These are phyloP conservation scores for Microcebus murinus DNA, from an alignment of 2,113 vertebrate genomes.

Conservation along the genomic window DNA sequence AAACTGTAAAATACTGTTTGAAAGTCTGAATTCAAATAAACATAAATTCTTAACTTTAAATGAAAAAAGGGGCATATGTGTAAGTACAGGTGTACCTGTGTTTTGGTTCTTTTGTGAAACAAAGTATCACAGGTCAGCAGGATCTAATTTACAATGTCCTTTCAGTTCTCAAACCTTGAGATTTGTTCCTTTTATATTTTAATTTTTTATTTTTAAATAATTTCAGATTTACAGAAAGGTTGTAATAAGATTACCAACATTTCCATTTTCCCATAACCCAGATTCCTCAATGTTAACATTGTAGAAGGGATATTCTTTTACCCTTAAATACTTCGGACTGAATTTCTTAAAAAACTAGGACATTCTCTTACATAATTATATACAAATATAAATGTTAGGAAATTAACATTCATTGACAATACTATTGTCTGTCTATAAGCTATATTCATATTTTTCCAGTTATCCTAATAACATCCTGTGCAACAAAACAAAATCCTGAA, in stretches of 20 bases:
- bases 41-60: constrained; percentile 33
- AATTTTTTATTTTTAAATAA: constrained; percentile 23
- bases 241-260: neutral
- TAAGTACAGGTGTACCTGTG: neutral
- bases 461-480: neutral
- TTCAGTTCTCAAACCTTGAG: neutral
- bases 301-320: neutral
- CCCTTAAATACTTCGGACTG: neutral
- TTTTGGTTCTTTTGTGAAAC: neutral
- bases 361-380: neutral
- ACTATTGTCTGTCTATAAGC: neutral
- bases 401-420: neutral
- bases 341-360: constrained; percentile 33
- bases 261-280: neutral
- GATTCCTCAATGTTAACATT: neutral
- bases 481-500: neutral
- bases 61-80: neutral
- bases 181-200: neutral
- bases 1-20: neutral
- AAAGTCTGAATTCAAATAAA: neutral
- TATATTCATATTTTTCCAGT: neutral
- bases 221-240: neutral
- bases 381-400: constrained; percentile 20
- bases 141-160: neutral
- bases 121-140: neutral